Conservation (phyloP, 2,888 invertebrate genomes). For the Brachycybe producta region DNA sequence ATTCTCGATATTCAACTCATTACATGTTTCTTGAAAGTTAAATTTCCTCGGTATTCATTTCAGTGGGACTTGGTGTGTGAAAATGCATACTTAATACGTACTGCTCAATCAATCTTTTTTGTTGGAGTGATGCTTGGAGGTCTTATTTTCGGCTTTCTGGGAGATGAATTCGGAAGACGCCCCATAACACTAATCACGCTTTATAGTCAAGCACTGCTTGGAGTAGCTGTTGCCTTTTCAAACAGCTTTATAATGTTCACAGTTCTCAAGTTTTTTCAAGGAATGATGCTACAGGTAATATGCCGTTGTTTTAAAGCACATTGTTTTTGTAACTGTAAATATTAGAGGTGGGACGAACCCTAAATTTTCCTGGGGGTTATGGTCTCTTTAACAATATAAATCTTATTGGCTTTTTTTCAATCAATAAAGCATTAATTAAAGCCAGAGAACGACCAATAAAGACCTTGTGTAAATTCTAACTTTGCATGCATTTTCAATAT, state of each 20-base stretch:
- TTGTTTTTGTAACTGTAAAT: too few relatives aligned
- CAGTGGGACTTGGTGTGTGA: slow-evolving; percentile 37
- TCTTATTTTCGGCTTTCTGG: slow-evolving; percentile 20
- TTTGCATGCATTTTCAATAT: too few relatives aligned
- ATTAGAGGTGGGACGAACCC: too few relatives aligned
- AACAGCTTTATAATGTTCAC: slow-evolving; percentile 22
- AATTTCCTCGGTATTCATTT: too few relatives aligned
- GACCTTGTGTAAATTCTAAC: too few relatives aligned
- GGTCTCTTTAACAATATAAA: neutral
- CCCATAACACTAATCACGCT: slow-evolving; percentile 21
- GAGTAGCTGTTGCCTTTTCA: slow-evolving; percentile 21
- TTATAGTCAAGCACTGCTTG: slow-evolving; percentile 22
- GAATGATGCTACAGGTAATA: slow-evolving; percentile 35
- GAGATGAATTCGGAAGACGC: slow-evolving; percentile 22
- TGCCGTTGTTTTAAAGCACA: neutral
- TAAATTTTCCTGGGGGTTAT: neutral
- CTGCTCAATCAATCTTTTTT: slow-evolving; percentile 34
- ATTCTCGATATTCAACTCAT: too few relatives aligned
- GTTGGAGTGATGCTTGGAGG: slow-evolving; percentile 24
- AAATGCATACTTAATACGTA: slow-evolving; percentile 29
- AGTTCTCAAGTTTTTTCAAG: slow-evolving; percentile 29
- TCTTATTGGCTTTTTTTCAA: too few relatives aligned
- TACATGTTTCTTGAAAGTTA: too few relatives aligned
- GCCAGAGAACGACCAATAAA: neutral
- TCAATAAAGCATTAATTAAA: too few relatives aligned